These are phyloP conservation scores for Catocala sponsa DNA, from an alignment of 2,888 invertebrate genomes.

Conservation along the genomic window DNA sequence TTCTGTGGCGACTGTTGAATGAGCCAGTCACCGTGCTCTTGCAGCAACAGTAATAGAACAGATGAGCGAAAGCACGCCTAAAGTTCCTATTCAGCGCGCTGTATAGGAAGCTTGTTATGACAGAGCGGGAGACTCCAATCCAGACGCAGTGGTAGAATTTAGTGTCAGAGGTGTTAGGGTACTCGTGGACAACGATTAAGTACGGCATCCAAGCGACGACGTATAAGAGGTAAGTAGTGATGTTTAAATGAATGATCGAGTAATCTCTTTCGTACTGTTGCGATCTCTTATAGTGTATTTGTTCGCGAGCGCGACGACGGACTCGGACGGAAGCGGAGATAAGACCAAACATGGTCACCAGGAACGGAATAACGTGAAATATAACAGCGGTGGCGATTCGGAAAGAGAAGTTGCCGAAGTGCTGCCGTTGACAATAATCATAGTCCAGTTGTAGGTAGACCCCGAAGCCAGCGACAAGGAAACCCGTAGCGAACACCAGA, in stretches of 20 bases:
- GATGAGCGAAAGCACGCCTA: constrained; percentile 90
- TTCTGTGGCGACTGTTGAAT: constrained; percentile 89
- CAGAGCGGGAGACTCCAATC: constrained; percentile 91
- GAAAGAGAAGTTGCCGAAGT: constrained; percentile 86
- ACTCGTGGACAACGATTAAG: constrained; percentile 87
- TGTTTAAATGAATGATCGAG: constrained; percentile 89
- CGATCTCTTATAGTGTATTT: constrained; percentile 89
- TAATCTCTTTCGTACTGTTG: constrained; percentile 89
- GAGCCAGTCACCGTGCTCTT: constrained; percentile 90
- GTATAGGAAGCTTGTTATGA: constrained; percentile 89
- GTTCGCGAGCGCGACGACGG: constrained; percentile 81
- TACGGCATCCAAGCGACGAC: constrained; percentile 91
- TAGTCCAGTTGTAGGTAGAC: constrained; percentile 89
- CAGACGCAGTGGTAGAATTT: constrained; percentile 91
- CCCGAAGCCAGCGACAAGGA: constrained; percentile 88
- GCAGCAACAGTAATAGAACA: constrained; percentile 94
- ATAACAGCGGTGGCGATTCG: constrained; percentile 87
- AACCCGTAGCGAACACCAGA: constrained; percentile 87
- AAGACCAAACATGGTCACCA: constrained; percentile 87
- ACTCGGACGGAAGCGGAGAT: constrained; percentile 83
- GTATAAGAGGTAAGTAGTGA: constrained; percentile 90
- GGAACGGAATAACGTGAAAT: constrained; percentile 88
- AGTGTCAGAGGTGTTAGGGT: constrained; percentile 78
- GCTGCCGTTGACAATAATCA: constrained; percentile 90
- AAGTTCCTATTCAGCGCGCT: constrained; percentile 91